Evolutionary conservation across 2,797 vertebrate genomes (phyloP).

Genomic region (Protonibea diacanthus): DNA sequence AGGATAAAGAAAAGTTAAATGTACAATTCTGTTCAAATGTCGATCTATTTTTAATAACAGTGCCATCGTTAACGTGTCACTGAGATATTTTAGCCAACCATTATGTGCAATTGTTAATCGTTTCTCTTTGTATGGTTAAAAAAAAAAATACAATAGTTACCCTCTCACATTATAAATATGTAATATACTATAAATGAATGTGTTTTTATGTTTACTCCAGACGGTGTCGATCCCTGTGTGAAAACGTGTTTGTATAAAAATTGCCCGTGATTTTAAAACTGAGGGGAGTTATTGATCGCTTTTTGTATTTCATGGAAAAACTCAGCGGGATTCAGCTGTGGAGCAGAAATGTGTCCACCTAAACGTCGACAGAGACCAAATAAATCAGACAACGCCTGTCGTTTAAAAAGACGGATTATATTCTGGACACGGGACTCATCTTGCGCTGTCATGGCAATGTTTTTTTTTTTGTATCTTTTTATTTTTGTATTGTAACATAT

Average conservation of each 20-base stretch:
- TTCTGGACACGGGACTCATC: background rate
- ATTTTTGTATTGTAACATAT: background rate
- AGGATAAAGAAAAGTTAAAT: constrained; percentile 54
- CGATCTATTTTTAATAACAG: constrained; percentile 54
- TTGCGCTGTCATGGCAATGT: background rate
- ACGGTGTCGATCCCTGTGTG: constrained; percentile 20
- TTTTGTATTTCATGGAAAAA: constrained; percentile 22
- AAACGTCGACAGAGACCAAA: constrained; percentile 10
- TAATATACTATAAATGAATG: constrained; percentile 72
- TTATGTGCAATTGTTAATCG: constrained; percentile 75
- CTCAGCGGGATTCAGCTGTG: constrained; percentile 15
- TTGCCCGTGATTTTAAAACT: constrained; percentile 33
- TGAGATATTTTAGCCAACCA: constrained; percentile 61
- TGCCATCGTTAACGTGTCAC: constrained; percentile 41
- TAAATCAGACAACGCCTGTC: background rate
- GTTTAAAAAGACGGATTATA: constrained; percentile 1
- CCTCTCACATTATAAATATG: constrained; percentile 74
- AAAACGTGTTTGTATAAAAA: constrained; percentile 34
- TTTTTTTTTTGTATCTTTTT: background rate
- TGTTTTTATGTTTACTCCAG: constrained; percentile 54
- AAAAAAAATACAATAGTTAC: constrained; percentile 39
- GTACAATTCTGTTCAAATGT: constrained; percentile 69
- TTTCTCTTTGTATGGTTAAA: constrained; percentile 48
- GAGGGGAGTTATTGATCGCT: constrained; percentile 3
- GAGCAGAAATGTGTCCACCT: background rate